A percentile compares a stretch with the other conserved stretches of the same genome.
Evolutionary conservation across 2,888 invertebrate species (phyloP).

Genomic region (Selenia dentaria): DNA sequence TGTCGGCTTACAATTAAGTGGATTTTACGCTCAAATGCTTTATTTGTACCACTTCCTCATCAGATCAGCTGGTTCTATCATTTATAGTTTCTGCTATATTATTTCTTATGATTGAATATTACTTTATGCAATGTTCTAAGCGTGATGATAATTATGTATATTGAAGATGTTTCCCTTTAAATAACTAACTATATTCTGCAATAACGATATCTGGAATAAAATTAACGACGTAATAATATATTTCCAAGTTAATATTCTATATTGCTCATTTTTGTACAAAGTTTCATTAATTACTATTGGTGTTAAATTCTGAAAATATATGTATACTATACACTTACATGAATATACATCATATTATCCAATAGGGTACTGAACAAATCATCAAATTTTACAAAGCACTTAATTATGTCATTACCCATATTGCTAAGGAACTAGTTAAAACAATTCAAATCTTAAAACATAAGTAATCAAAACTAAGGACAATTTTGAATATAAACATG

Average conservation of each 20-base stretch:
- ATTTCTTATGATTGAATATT: slow-evolving; percentile 36
- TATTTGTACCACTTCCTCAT: slow-evolving; percentile 76
- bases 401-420: slow-evolving; percentile 62
- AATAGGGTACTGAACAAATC: slow-evolving; percentile 51
- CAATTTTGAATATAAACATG: slow-evolving; percentile 51
- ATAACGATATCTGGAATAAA: slow-evolving; percentile 73
- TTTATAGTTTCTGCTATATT: slow-evolving; percentile 40
- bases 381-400: slow-evolving; percentile 62
- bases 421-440: slow-evolving; percentile 67
- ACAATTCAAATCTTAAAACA: slow-evolving; percentile 51
- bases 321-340: slow-evolving; percentile 64
- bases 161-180: slow-evolving; percentile 55
- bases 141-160: slow-evolving; percentile 46
- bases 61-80: slow-evolving; percentile 72
- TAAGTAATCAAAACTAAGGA: slow-evolving; percentile 45
- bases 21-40: slow-evolving; percentile 15
- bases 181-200: slow-evolving; percentile 68
- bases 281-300: slow-evolving; percentile 79
- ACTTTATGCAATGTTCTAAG: slow-evolving; percentile 47
- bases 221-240: slow-evolving; percentile 62
- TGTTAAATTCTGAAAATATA: slow-evolving; percentile 77
- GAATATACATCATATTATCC: slow-evolving; percentile 57
- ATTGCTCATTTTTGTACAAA: slow-evolving; percentile 84
- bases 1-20: too few species aligned
- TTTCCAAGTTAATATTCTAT: slow-evolving; percentile 73